Evolutionary conservation across 2,113 vertebrate species (phyloP).

Genomic region (Potamarius usumacintae): DNA sequence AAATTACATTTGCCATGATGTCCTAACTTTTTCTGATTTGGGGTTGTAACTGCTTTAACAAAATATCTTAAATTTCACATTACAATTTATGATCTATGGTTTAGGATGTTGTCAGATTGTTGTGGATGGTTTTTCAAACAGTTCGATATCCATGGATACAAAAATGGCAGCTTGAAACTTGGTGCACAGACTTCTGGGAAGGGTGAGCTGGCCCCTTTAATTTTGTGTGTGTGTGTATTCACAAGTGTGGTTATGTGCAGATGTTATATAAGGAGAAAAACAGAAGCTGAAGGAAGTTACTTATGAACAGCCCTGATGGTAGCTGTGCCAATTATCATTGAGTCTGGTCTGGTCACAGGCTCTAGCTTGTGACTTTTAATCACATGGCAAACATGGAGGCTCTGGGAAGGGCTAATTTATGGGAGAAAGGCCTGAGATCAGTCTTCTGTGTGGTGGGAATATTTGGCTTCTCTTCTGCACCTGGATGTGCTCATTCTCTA

Average conservation of each 20-base stretch:
- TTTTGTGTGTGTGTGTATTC: not conserved
- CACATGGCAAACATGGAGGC: constrained; percentile 85
- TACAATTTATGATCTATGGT: no score
- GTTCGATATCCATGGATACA: no score
- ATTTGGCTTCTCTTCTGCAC: not conserved
- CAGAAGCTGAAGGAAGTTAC: constrained; percentile 65
- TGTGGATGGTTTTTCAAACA: no score
- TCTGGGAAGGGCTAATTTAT: constrained; percentile 85
- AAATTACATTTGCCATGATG: no score
- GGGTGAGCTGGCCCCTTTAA: no score
- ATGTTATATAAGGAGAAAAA: constrained; percentile 19
- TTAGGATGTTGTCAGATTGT: no score
- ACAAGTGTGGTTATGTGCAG: constrained; percentile 5
- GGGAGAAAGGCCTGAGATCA: constrained; percentile 74
- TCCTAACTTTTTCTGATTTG: no score
- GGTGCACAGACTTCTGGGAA: no score
- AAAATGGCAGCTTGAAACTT: no score
- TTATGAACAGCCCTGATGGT: constrained; percentile 76
- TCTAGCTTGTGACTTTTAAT: constrained; percentile 89
- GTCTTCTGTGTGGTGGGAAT: constrained; percentile 51
- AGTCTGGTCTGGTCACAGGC: constrained; percentile 71
- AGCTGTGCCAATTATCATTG: constrained; percentile 67
- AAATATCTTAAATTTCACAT: no score
- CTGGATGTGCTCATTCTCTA: constrained; percentile 22
- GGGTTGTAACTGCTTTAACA: no score